Conservation (phyloP, 2,797 vertebrate genomes). For the Crenichthys baileyi region DNA sequence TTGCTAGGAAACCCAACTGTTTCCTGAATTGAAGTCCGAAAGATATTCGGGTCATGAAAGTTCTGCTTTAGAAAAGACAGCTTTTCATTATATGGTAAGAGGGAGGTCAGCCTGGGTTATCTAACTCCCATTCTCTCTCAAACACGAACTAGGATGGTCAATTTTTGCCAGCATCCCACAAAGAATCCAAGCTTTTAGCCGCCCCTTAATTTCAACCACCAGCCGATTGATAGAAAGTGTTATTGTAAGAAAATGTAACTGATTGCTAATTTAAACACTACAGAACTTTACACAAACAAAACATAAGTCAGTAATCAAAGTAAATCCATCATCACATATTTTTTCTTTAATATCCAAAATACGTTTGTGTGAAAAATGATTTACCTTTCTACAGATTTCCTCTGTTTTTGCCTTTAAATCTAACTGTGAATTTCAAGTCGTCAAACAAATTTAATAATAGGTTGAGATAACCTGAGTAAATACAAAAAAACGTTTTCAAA, state of each 20-base stretch:
- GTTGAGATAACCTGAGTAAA: too few relatives aligned
- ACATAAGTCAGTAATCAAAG: neutral
- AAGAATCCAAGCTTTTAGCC: constrained; percentile 18
- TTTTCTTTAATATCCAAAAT: neutral
- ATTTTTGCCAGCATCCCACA: constrained; percentile 5
- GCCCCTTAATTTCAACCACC: constrained; percentile 52
- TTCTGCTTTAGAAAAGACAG: constrained; percentile 41
- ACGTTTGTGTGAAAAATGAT: too few relatives aligned
- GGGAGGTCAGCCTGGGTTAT: constrained; percentile 44
- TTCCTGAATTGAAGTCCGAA: constrained; percentile 57
- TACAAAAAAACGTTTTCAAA: too few relatives aligned
- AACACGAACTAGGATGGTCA: constrained; percentile 18
- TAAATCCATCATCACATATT: neutral
- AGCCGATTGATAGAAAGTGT: constrained; percentile 11
- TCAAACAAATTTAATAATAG: too few relatives aligned
- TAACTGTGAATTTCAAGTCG: too few relatives aligned
- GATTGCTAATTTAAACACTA: constrained; percentile 27
- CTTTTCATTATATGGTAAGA: constrained; percentile 59
- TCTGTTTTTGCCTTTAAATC: too few relatives aligned
- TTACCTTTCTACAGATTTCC: too few relatives aligned
- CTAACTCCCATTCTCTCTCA: constrained; percentile 9
- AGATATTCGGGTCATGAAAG: constrained; percentile 61
- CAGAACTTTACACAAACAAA: constrained; percentile 1
- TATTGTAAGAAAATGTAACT: constrained; percentile 26
- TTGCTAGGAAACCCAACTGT: constrained; percentile 29